phyloP scores from a whole-genome alignment of 2,888 invertebrate species.

The Anoncus sp. region DNA sequence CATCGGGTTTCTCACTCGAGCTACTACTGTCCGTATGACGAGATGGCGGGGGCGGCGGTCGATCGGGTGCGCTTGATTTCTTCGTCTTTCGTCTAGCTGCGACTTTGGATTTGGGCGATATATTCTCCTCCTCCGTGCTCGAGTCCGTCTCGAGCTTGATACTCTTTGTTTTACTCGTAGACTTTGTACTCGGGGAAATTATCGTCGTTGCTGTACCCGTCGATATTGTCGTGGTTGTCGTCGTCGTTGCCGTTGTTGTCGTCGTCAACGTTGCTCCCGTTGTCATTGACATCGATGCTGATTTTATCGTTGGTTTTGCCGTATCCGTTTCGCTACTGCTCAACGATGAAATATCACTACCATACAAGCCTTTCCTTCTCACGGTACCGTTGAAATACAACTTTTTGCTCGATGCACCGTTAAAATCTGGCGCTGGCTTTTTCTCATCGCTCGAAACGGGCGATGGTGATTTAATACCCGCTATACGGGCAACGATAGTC shows the following conservation, averaged over 20 bases:
- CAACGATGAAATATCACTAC: constrained; percentile 83
- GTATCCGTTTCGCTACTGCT: constrained; percentile 84
- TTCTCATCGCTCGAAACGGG: constrained; percentile 85
- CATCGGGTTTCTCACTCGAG: constrained; percentile 76
- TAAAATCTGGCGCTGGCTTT: constrained; percentile 86
- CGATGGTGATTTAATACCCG: constrained; percentile 85
- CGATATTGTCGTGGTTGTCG: constrained; percentile 63
- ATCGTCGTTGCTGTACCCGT: constrained; percentile 81
- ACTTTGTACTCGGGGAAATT: constrained; percentile 61
- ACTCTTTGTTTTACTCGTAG: constrained; percentile 55
- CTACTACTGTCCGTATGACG: constrained; percentile 81
- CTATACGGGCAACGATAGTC: constrained; percentile 88
- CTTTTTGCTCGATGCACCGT: constrained; percentile 88
- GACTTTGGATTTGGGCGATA: constrained; percentile 83
- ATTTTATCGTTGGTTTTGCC: constrained; percentile 71
- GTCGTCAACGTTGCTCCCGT: constrained; percentile 83
- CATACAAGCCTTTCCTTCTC: constrained; percentile 87
- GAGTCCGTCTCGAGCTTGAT: constrained; percentile 83
- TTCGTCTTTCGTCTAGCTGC: constrained; percentile 78
- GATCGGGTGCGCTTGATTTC: constrained; percentile 81
- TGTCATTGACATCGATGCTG: constrained; percentile 55
- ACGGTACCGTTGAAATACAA: constrained; percentile 91
- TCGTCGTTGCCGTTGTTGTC: constrained; percentile 74
- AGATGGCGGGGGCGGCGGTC: too few species aligned
- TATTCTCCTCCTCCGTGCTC: constrained; percentile 86